Evolutionary conservation across 2,888 invertebrate genomes (phyloP), one percentile per base, ranked within the genome.

Genomic region (Odontothrips loti): DNA sequence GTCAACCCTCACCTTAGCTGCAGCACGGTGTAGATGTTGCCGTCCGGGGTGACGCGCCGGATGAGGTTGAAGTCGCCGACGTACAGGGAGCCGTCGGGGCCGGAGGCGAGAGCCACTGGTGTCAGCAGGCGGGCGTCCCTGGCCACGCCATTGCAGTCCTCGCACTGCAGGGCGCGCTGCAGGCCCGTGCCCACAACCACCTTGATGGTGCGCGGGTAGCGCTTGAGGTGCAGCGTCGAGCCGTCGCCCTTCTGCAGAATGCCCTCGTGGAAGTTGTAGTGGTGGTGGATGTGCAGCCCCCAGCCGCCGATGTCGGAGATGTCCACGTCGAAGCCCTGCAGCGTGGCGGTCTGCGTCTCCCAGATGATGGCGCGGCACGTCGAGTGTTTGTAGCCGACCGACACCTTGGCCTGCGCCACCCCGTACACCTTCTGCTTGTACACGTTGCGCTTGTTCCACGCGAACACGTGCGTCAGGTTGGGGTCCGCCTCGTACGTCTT

Each of bases 231-330:
- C 58, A 98, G 90, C 79, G 97, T 94, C 2, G 96, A 95, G 81
- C 99, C 99, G 86, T 98, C 97, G 68, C 99, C 99, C 87, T 98
- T 98, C 87, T 99, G 98, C 79, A 99, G 89, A 83, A 99, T 98
- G 34, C 96, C 98, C 90, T 99, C 98, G 86, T 98, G 96, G 90
- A 97, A 97, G 88, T 99, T 99, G 88, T 98, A 98, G 87, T 97
- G 96, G 88, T 99, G 99, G 88, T 99, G 98, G 83, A 98, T 96
- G 87, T 99, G 96, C 81, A 99, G 89, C 80, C 98, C 97, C 98
- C 98, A 99, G 79, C 97, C 97, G 0, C 98, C 98, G 81, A 98
- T 95, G 87, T 98, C 97, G 0, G 98, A 97, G 83, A 98, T 97
- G 86, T 96, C 96, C 80, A 98, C 96, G 87, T 98, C 98, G 88